These are phyloP conservation scores for Beaufortia kweichowensis DNA, from an alignment of 2,113 vertebrate genomes.

Conservation along the genomic window DNA sequence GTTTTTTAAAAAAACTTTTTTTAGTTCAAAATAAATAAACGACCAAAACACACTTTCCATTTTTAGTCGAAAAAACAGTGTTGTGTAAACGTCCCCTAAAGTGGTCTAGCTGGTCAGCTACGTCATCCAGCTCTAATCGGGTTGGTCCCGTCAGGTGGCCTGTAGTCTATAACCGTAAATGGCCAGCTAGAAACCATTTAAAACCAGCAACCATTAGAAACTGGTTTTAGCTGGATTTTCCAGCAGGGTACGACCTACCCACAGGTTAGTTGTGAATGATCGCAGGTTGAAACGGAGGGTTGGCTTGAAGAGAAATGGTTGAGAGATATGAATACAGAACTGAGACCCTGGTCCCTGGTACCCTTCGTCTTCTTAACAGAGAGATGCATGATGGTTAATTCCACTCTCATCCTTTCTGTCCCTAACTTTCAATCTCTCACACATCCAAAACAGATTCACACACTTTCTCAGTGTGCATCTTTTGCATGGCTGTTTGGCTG, in stretches of 20 bases:
- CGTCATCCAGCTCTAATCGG: neutral
- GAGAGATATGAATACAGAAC: neutral
- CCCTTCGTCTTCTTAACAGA: neutral
- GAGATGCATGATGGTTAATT: constrained; percentile 38
- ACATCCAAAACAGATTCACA: neutral
- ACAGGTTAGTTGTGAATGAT: neutral
- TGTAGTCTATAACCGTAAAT: neutral
- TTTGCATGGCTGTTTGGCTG: constrained; percentile 70
- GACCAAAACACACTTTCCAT: too few relatives aligned
- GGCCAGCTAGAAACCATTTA: neutral
- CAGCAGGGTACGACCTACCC: neutral
- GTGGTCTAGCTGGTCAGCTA: neutral
- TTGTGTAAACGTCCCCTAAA: too few relatives aligned
- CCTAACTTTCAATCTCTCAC: constrained; percentile 13
- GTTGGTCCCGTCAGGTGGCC: too few relatives aligned
- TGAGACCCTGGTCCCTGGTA: constrained; percentile 41
- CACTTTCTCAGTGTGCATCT: neutral
- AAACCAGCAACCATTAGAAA: neutral
- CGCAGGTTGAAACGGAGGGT: too few relatives aligned
- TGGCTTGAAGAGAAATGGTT: constrained; percentile 1
- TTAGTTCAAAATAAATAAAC: too few relatives aligned
- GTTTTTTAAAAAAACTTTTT: too few relatives aligned
- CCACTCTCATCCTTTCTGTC: neutral
- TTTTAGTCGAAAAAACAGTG: too few relatives aligned
- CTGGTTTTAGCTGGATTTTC: neutral